Base-by-base conservation (phyloP, 1,140 invertebrate species). In the Caenorhabditis briggsae region DNA sequence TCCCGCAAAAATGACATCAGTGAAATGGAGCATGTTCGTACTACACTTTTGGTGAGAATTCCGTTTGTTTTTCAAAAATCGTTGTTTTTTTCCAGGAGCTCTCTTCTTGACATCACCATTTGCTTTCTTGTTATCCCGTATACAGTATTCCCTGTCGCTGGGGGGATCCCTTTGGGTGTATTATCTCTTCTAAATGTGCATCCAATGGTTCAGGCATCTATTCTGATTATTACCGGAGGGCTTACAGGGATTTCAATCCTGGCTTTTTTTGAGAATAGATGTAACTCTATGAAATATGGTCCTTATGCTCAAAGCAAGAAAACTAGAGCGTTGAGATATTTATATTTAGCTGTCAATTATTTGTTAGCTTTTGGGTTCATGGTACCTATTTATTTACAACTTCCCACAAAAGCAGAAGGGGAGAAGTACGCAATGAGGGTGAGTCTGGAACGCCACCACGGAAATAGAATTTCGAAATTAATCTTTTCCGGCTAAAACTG, bases 271-370 rank as follows among this genome's bases (percentile, higher is more conserved):
- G 41, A 70, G 8, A 70, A 70, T 46, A n/a, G 64, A n/a, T 70
- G 64, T 46, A 43, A 70, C 18, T 70, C 64, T 18, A 70, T 70
- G 64, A 70, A 70, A 46, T 70, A 43, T 46, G 64, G 64, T 43
- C 64, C 64, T 12, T 70, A 43, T 46, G 12, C 64, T 46, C 64
- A 70, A 46, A 70, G 33, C 18, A 43, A 18, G 43, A 18, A 25
- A 23, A 70, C 64, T 5, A 70, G 16, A n/a, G 33, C 8, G 5
- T n/a, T 43, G 8, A 70, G 64, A 70, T 70, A 70, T 70, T 14
- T 23, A 11, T 46, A 70, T 46, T 8, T 70, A 1, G 11, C 12
- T 14, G 18, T 70, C 5, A 70, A 70, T 46, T 70, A 70, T 70
- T 43, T 14, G 18, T 16, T 70, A 16, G 41, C 64, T 7, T 70